A percentile compares a stretch with the other conserved stretches of the same genome.
phyloP scores from a whole-genome alignment of 2,113 vertebrate genomes.

The Thalassoma bifasciatum region DNA sequence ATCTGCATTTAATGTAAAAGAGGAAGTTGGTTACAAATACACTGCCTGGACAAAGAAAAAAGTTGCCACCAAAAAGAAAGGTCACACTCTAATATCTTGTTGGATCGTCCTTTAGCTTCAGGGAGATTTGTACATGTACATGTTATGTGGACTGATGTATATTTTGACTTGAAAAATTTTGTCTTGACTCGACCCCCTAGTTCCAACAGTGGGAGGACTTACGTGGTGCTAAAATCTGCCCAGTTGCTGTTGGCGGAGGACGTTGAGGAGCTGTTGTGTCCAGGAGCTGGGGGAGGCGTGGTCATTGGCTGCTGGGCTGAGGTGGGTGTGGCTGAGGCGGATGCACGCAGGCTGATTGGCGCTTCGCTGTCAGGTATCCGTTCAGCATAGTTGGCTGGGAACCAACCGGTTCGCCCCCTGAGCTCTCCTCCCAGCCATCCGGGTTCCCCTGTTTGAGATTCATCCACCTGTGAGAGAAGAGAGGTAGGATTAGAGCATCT shows the following conservation, averaged over 20 bases:
- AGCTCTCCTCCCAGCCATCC: slow-evolving; percentile 98
- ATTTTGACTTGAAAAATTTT: too few species aligned
- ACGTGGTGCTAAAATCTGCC: slow-evolving; percentile 99
- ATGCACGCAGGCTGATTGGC: slow-evolving; percentile 83
- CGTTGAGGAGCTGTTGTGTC: slow-evolving; percentile 70
- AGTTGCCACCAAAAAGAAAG: too few species aligned
- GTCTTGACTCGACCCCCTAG: too few species aligned
- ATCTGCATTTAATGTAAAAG: neutral
- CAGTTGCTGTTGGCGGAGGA: slow-evolving; percentile 91
- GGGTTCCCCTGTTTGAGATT: slow-evolving; percentile 97
- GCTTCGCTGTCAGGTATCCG: slow-evolving; percentile 93
- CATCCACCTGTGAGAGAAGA: slow-evolving; percentile 88
- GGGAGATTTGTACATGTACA: too few species aligned
- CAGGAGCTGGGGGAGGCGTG: slow-evolving; percentile 72
- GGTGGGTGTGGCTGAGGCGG: slow-evolving; percentile 73
- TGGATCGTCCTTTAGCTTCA: too few species aligned
- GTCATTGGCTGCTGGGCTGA: slow-evolving; percentile 67
- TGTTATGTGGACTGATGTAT: too few species aligned
- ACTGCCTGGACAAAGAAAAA: too few species aligned
- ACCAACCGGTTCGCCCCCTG: slow-evolving; percentile 96
- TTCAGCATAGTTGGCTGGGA: slow-evolving; percentile 98
- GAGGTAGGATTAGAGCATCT: neutral
- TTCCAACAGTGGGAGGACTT: slow-evolving; percentile 52
- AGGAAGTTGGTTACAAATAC: too few species aligned
- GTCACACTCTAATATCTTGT: too few species aligned